A percentile compares a stretch with the other conserved stretches of the same genome.
These are phyloP conservation scores for Scopus umbretta DNA, from an alignment of 2,113 vertebrate species.

Conservation along the genomic window DNA sequence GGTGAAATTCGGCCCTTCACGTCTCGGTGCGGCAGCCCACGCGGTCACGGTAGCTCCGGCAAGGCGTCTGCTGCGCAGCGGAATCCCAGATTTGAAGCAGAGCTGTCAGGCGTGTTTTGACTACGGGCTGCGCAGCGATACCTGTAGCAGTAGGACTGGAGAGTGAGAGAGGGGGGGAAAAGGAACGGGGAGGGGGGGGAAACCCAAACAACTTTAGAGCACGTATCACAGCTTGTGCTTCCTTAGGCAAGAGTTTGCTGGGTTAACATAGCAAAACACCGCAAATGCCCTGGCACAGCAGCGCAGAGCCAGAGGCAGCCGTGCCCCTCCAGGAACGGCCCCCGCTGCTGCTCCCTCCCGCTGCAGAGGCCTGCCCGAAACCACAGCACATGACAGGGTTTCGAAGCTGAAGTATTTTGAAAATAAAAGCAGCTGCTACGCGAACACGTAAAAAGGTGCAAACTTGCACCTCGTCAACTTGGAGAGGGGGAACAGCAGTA, in stretches of 20 bases:
- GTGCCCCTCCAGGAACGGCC: no score
- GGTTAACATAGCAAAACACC: slow-evolving; percentile 54
- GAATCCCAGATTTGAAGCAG: slow-evolving; percentile 94
- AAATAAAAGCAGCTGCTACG: no score
- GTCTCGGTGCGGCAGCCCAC: fast-evolving
- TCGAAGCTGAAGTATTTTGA: no score
- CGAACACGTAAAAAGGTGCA: no score
- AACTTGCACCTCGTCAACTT: no score
- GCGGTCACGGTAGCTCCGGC: neutral
- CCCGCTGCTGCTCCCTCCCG: no score
- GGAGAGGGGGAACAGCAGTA: no score
- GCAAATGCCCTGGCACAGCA: no score
- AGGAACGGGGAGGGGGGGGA: no score
- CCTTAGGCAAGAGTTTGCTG: slow-evolving; percentile 3
- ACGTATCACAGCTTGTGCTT: neutral
- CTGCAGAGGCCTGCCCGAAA: no score
- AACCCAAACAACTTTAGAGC: neutral
- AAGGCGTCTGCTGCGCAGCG: slow-evolving; percentile 78
- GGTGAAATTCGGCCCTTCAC: fast-evolving
- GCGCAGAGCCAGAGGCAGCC: no score
- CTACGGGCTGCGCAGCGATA: slow-evolving; percentile 95
- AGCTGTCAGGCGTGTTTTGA: slow-evolving; percentile 95
- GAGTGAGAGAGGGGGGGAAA: neutral
- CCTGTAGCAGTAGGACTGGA: slow-evolving; percentile 94
- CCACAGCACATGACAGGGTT: no score